Evolutionary conservation across 2,888 invertebrate genomes (phyloP), one percentile per base, ranked within the genome.

Genomic region (Morpho deidamia): DNA sequence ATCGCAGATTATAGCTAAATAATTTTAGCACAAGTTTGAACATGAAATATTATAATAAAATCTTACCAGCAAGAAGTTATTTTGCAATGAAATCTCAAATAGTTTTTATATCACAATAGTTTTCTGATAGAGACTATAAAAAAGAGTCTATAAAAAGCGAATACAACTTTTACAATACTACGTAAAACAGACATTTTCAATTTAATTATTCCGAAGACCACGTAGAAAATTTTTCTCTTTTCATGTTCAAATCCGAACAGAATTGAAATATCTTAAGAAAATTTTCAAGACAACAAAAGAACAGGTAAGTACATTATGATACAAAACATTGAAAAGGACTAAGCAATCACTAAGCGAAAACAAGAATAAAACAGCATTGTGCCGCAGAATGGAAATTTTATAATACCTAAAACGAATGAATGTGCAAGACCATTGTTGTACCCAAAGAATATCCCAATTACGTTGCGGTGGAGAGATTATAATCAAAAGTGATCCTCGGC

Each of bases 401-500:
- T 77, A 75, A 83, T 78, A 76, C 72, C 75, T 81, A 83, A 84
- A 84, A 78, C 81, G 83, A 80, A 81, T 81, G 83, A 84, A 83
- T 78, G 72, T 83, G 83, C 83, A 81, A 68, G 71, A 52, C 81
- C 69, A 85, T 87, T 87, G 86, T 86, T 80, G 72, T 70, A 68
- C 72, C 77, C 72, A 81, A 82, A 81, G 79, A 84, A 86, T 85
- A 86, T 86, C 76, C 87, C 86, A 87, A 88, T 88, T 87, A 87
- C 76, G 78, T 84, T 78, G 84, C 79, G 82, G 82, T 75, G 76
- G 77, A 73, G 62, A 67, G 66, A 81, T 83, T 83, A 82, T 87
- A 84, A 86, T 86, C 85, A 87, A 80, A 84, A 87, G 81, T 84
- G 87, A 86, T 86, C 78, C 75, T 67, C 68, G 66, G 64, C 62